Evolutionary conservation across 1,140 invertebrate species (phyloP).

Genomic region (Linepithema humile): DNA sequence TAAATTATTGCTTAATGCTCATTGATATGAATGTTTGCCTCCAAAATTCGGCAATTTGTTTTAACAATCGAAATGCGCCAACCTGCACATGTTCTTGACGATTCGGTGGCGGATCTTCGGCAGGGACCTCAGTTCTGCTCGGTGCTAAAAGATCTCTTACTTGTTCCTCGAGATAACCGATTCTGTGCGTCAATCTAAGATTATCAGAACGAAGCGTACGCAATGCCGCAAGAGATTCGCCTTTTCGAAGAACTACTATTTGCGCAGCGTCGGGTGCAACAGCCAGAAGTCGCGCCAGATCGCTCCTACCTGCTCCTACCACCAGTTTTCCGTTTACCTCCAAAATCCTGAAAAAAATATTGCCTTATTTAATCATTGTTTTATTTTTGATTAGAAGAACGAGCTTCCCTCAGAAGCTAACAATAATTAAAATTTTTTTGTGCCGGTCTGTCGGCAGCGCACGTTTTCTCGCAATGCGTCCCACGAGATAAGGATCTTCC

Average conservation of each 20-base stretch:
- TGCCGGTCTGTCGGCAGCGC: no score
- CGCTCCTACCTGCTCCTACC: conserved; percentile 88
- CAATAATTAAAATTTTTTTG: no score
- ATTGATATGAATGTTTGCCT: neutral
- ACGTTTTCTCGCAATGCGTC: no score
- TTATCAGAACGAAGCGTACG: conserved; percentile 90
- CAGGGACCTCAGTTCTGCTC: conserved; percentile 71
- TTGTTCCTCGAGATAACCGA: conserved; percentile 95
- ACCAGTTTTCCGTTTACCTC: conserved; percentile 93
- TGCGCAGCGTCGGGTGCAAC: conserved; percentile 85
- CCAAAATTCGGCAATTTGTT: neutral
- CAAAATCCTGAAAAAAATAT: conserved; percentile 86
- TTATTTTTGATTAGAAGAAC: neutral
- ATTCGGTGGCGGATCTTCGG: conserved; percentile 57
- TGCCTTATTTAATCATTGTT: conserved; percentile 21
- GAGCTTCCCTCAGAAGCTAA: neutral
- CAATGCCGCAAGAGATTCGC: conserved; percentile 87
- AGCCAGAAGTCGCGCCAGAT: conserved; percentile 87
- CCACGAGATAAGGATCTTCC: no score
- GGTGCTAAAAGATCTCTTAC: conserved; percentile 88
- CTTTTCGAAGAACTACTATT: conserved; percentile 82
- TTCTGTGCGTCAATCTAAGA: conserved; percentile 92
- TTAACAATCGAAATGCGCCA: conserved; percentile 14
- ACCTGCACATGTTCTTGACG: conserved; percentile 78
- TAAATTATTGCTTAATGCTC: neutral